These are phyloP conservation scores for Athripsodes cinereus DNA, from an alignment of 2,888 invertebrate genomes.

Conservation along the genomic window DNA sequence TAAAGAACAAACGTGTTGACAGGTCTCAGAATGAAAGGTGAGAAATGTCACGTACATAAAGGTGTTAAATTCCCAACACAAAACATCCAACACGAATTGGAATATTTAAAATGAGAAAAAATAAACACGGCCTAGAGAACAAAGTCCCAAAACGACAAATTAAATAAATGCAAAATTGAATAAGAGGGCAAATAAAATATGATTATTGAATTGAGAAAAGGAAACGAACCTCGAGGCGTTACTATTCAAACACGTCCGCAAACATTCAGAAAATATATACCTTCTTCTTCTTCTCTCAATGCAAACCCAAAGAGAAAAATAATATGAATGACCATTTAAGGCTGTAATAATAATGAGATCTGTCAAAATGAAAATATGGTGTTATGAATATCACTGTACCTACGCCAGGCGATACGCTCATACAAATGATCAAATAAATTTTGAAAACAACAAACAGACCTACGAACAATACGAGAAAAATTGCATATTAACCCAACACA, in stretches of 20 bases:
- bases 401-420: too few species aligned
- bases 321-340: constrained; percentile 22
- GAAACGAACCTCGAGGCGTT: constrained; percentile 18
- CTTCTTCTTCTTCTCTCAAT: constrained; percentile 10
- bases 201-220: constrained; percentile 22
- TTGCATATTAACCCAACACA: too few species aligned
- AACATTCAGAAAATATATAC: constrained; percentile 17
- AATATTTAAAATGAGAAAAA: neutral
- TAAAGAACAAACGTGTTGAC: neutral
- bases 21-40: constrained; percentile 9
- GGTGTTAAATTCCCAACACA: neutral
- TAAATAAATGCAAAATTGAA: constrained; percentile 54
- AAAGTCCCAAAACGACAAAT: constrained; percentile 35
- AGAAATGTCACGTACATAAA: constrained; percentile 12
- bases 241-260: constrained; percentile 23
- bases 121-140: neutral
- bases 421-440: too few species aligned
- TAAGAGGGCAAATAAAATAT: constrained; percentile 46
- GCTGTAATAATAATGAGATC: neutral
- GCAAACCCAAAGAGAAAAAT: constrained; percentile 10
- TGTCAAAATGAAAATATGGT: constrained; percentile 1
- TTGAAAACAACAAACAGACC: too few species aligned
- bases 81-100: constrained; percentile 7
- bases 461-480: too few species aligned
- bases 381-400: neutral